A percentile compares a stretch with the other conserved stretches of the same genome.
Evolutionary conservation across 1,140 invertebrate species (phyloP).

Genomic region (Drosophila simulans): DNA sequence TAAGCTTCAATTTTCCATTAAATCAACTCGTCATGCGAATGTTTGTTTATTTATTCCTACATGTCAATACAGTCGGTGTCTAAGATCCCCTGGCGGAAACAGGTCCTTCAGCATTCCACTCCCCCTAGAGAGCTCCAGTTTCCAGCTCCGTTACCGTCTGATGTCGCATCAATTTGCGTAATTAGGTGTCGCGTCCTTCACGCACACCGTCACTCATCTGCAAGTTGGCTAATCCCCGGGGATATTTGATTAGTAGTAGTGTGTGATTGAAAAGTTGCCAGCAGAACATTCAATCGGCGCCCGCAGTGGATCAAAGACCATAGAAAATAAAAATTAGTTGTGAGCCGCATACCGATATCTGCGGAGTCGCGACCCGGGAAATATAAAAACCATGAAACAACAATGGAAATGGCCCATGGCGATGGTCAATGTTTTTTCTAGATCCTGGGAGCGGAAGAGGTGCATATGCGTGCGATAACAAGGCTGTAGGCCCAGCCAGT

Average conservation of each 20-base stretch:
- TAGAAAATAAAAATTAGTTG: conserved; percentile 52
- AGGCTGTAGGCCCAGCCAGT: conserved; percentile 30
- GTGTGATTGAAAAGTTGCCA: conserved; percentile 34
- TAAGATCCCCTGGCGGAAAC: conserved; percentile 3
- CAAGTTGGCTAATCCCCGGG: conserved; percentile 18
- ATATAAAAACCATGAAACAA: conserved; percentile 55
- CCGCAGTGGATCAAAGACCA: conserved; percentile 18
- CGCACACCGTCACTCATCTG: not conserved
- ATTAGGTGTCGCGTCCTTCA: conserved; percentile 39
- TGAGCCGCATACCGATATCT: conserved; percentile 23
- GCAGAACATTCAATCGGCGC: conserved; percentile 29
- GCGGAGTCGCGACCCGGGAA: conserved; percentile 19
- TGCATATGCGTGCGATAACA: conserved; percentile 23
- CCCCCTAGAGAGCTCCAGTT: conserved; percentile 6
- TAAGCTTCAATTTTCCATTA: too few species aligned
- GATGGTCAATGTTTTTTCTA: conserved; percentile 34
- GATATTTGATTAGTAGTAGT: not conserved
- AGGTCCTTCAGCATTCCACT: not conserved
- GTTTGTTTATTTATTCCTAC: too few species aligned
- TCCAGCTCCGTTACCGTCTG: conserved; percentile 1
- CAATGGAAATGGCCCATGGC: conserved; percentile 23
- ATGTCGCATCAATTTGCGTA: conserved; percentile 50
- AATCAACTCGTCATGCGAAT: too few species aligned
- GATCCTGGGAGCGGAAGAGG: conserved; percentile 25
- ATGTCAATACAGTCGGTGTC: too few species aligned